Percentiles rank a stretch among this genome's conserved stretches.
Evolutionary conservation across 2,797 vertebrate species (phyloP).

Genomic region (Cossypha polioptera): DNA sequence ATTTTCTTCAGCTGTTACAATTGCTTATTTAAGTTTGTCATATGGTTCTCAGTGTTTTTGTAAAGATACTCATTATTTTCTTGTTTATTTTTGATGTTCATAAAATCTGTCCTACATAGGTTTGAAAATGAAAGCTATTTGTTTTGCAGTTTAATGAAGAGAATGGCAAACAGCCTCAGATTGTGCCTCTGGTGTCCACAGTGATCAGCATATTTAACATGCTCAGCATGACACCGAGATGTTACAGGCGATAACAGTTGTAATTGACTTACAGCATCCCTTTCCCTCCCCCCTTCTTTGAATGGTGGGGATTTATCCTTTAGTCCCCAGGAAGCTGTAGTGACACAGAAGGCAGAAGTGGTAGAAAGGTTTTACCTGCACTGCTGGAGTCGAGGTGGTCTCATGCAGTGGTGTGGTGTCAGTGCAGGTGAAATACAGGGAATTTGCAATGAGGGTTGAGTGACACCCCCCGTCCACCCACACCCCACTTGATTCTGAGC

Average conservation of each 20-base stretch:
- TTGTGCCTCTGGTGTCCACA: slow-evolving; percentile 80
- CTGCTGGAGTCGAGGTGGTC: background rate
- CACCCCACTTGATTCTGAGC: background rate
- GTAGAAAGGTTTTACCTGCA: background rate
- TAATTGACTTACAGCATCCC: slow-evolving; percentile 81
- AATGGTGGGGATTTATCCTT: slow-evolving; percentile 69
- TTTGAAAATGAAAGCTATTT: slow-evolving; percentile 73
- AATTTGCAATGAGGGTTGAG: background rate
- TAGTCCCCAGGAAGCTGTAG: slow-evolving; percentile 22
- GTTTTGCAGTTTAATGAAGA: slow-evolving; percentile 85
- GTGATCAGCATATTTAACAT: slow-evolving; percentile 85
- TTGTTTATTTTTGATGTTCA: slow-evolving; percentile 51
- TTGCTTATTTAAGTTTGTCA: background rate
- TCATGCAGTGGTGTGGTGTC: background rate
- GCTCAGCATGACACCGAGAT: slow-evolving; percentile 86
- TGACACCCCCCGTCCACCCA: background rate
- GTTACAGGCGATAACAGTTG: slow-evolving; percentile 81
- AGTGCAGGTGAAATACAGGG: background rate
- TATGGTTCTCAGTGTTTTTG: slow-evolving; percentile 4
- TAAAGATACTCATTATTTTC: slow-evolving; percentile 57
- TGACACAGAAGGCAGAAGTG: background rate
- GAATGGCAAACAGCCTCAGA: slow-evolving; percentile 78
- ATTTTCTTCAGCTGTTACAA: background rate
- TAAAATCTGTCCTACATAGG: slow-evolving; percentile 58
- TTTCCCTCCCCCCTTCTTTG: slow-evolving; percentile 59